phyloP scores from a whole-genome alignment of 2,113 vertebrate genomes.

The Ceyx melanurus region DNA sequence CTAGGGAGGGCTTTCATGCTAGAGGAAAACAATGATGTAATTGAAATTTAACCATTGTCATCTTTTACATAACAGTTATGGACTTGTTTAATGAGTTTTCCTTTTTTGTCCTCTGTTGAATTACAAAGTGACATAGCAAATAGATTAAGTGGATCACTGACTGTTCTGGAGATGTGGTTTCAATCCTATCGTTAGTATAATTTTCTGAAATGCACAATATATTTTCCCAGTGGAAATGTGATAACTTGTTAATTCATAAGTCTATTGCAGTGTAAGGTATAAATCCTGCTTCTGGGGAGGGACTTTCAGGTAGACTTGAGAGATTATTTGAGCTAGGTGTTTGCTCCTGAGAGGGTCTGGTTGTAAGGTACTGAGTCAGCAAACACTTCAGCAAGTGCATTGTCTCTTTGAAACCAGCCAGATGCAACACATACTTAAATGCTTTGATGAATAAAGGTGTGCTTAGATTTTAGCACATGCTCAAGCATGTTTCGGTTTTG shows the following conservation, averaged over 20 bases:
- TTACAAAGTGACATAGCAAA: not conserved
- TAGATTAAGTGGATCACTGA: not conserved
- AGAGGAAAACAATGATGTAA: not conserved
- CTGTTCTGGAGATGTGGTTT: not conserved
- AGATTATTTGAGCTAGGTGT: not conserved
- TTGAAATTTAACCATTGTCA: not conserved
- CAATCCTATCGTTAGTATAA: not conserved
- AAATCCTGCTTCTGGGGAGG: not conserved
- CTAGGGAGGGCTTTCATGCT: not conserved
- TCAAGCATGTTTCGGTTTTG: not conserved
- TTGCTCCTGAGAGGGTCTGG: not conserved
- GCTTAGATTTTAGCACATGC: conserved; percentile 25
- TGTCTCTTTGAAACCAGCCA: not conserved
- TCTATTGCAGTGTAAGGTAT: not conserved
- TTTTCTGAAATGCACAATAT: not conserved
- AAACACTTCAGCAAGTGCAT: not conserved
- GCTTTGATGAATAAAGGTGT: conserved; percentile 1
- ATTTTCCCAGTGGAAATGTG: not conserved
- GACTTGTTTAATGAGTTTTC: not conserved
- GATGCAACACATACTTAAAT: conserved; percentile 1
- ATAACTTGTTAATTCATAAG: not conserved
- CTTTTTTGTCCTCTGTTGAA: not conserved
- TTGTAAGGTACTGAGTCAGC: not conserved
- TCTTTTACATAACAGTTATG: not conserved
- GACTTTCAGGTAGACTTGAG: not conserved